Conservation (phyloP, 2,113 vertebrate genomes). For the Caretta caretta region DNA sequence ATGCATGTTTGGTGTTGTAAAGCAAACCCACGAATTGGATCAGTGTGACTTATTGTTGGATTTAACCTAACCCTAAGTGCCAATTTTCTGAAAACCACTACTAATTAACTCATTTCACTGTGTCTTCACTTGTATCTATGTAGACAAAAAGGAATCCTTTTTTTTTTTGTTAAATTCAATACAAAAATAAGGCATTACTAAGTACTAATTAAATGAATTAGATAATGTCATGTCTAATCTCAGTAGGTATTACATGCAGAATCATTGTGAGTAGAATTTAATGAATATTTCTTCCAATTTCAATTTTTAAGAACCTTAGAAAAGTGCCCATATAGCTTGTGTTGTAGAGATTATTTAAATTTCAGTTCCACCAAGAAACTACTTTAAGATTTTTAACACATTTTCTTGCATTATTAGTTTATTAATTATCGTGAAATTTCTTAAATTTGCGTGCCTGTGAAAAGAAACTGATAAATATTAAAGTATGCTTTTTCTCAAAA, state of each 20-base stretch:
- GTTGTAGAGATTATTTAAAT: background rate
- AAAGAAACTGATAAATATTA: background rate
- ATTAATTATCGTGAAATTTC: background rate
- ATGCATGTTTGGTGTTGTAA: background rate
- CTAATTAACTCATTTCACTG: background rate
- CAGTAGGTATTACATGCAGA: background rate
- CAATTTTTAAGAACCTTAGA: background rate
- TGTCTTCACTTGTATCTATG: background rate
- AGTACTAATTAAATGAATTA: conserved; percentile 27
- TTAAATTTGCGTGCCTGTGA: background rate
- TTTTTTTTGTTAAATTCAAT: background rate
- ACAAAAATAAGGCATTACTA: background rate
- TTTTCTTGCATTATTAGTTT: background rate
- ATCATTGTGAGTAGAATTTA: background rate
- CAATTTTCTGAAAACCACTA: background rate
- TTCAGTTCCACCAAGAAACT: background rate
- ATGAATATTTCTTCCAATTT: background rate
- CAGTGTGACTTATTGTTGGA: background rate
- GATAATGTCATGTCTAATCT: background rate
- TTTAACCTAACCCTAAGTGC: background rate
- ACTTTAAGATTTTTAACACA: background rate
- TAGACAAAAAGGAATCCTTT: background rate
- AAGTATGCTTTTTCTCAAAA: background rate
- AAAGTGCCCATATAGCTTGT: fast-evolving
- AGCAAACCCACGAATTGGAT: background rate